Evolutionary conservation across 2,113 vertebrate species (phyloP).

Genomic region (Alexandromys fortis): DNA sequence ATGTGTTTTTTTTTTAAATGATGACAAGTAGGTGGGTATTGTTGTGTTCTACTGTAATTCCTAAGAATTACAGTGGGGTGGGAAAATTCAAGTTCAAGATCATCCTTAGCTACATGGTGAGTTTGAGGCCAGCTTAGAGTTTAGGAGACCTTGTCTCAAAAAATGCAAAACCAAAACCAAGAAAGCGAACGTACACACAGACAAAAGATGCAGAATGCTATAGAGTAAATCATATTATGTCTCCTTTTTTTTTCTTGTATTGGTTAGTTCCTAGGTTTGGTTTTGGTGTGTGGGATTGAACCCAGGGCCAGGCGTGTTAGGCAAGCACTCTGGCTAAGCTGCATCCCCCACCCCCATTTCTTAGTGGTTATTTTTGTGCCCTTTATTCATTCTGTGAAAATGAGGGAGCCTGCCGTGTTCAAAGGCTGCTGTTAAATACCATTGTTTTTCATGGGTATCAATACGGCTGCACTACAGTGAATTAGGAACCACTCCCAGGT

Average conservation of each 20-base stretch:
- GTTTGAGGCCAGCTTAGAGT: not conserved
- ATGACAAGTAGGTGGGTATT: not conserved
- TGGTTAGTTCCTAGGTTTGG: not conserved
- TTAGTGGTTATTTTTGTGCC: not conserved
- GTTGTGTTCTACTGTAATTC: not conserved
- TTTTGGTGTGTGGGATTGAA: not conserved
- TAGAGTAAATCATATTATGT: not conserved
- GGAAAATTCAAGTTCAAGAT: not conserved
- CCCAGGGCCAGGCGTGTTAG: not conserved
- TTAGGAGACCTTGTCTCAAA: not conserved
- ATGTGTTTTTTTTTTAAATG: conserved; percentile 15
- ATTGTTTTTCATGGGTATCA: not conserved
- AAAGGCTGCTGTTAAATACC: not conserved
- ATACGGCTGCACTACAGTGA: not conserved
- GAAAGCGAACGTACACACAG: not conserved
- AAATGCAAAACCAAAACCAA: not conserved
- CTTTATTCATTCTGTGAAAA: not conserved
- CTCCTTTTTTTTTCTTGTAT: not conserved
- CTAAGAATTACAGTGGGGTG: not conserved
- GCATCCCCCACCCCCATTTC: not conserved
- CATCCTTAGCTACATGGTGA: not conserved
- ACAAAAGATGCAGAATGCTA: not conserved
- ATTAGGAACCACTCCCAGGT: not conserved
- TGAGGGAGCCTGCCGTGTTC: not conserved
- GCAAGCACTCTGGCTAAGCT: not conserved